phyloP scores from a whole-genome alignment of 2,888 invertebrate species.

The Choristoneura rosaceana region DNA sequence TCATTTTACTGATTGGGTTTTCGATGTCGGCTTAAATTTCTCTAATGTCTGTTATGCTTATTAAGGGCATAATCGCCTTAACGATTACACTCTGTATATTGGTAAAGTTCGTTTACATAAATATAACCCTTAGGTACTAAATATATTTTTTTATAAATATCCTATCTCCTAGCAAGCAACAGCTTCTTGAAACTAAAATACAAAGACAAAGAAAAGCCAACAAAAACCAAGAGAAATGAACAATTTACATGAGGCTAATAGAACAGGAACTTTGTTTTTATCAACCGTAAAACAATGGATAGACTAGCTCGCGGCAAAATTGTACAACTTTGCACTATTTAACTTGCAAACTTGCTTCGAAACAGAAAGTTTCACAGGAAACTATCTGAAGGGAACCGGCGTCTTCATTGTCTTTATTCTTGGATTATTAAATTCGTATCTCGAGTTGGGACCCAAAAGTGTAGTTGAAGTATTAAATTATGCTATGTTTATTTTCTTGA shows the following conservation, averaged over 20 bases:
- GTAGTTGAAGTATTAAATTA: constrained; percentile 50
- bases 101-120: too few species aligned
- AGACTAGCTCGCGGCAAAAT: constrained; percentile 67
- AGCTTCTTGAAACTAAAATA: background rate
- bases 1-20: too few species aligned
- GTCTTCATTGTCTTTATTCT: constrained; percentile 61
- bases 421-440: constrained; percentile 53
- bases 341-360: constrained; percentile 66
- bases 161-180: background rate
- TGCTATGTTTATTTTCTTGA: constrained; percentile 44
- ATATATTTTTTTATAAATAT: too few species aligned
- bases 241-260: constrained; percentile 58
- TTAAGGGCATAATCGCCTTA: too few species aligned
- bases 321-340: constrained; percentile 74
- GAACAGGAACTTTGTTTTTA: constrained; percentile 52
- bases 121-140: too few species aligned
- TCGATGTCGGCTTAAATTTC: too few species aligned
- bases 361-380: constrained; percentile 55
- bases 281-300: constrained; percentile 54
- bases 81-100: too few species aligned
- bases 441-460: constrained; percentile 37
- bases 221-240: constrained; percentile 48
- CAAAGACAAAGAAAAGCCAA: background rate
- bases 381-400: constrained; percentile 56
- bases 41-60: too few species aligned